A percentile compares a stretch with the other conserved stretches of the same genome.
These are phyloP conservation scores for Pinctada fucata DNA, from an alignment of 2,888 invertebrate species.

Conservation along the genomic window DNA sequence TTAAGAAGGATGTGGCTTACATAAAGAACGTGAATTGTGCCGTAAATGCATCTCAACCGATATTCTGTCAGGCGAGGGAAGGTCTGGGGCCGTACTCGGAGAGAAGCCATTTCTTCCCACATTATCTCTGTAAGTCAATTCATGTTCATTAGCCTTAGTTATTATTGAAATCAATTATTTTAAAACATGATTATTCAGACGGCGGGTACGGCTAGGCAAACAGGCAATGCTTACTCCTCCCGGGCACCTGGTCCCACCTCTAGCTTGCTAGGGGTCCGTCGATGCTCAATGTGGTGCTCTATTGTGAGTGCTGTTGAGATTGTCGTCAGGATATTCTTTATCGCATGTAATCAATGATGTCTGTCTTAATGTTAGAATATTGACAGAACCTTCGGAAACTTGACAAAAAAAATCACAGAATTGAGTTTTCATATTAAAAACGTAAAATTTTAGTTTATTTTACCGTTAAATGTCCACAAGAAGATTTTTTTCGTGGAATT, in stretches of 20 bases:
- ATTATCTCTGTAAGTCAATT: slow-evolving; percentile 29
- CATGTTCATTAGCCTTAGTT: neutral
- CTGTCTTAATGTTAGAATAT: no score
- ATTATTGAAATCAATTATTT: no score
- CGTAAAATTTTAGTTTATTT: neutral
- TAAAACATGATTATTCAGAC: no score
- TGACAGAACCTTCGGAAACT: neutral
- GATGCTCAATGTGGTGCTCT: no score
- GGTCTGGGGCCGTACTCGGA: slow-evolving; percentile 17
- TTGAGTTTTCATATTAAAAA: slow-evolving; percentile 1
- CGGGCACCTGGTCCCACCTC: no score
- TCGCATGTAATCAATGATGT: no score
- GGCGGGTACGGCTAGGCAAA: no score
- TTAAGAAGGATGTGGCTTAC: slow-evolving; percentile 6
- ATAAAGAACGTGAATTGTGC: slow-evolving; percentile 15
- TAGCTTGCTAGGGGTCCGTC: no score
- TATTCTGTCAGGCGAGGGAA: slow-evolving; percentile 32
- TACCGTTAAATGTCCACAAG: neutral
- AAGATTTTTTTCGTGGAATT: slow-evolving; percentile 9
- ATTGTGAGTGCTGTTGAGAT: no score
- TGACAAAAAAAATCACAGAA: neutral
- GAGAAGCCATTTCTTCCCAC: slow-evolving; percentile 28
- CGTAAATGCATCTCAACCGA: slow-evolving; percentile 25
- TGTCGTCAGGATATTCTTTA: no score
- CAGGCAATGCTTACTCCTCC: no score